phyloP scores from a whole-genome alignment of 2,797 vertebrate species.

The Mormyrops attenuatus region DNA sequence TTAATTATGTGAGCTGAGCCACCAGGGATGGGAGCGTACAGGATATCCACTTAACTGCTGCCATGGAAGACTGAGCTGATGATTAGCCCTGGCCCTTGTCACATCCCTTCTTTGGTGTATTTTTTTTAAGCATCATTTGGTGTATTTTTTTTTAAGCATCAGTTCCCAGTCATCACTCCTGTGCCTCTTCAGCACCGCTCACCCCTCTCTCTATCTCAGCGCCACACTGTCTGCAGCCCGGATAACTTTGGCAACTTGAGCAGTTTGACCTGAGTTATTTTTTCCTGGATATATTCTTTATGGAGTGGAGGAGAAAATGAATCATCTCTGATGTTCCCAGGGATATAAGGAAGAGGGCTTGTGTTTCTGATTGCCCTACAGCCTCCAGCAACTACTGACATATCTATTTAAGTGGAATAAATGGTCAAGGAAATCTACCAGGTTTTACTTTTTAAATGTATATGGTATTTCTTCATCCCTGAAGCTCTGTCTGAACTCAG shows the following conservation, averaged over 20 bases:
- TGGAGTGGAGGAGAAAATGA: constrained; percentile 1
- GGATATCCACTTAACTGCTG: neutral
- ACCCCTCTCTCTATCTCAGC: neutral
- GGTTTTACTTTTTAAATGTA: neutral
- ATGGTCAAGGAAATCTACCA: neutral
- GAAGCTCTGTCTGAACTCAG: neutral
- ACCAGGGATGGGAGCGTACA: neutral
- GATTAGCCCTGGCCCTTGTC: neutral
- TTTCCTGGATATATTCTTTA: neutral
- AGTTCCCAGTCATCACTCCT: neutral
- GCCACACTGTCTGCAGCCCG: neutral
- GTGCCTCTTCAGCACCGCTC: neutral
- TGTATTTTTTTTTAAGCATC: neutral
- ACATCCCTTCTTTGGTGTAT: neutral
- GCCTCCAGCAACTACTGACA: neutral
- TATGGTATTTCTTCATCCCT: neutral
- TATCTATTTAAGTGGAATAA: neutral
- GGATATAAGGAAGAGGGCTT: neutral
- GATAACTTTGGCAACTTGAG: neutral
- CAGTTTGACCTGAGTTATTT: neutral
- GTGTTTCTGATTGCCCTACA: neutral
- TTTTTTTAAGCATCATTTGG: neutral
- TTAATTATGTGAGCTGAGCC: neutral
- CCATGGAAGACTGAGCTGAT: neutral
- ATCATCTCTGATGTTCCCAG: neutral